Evolutionary conservation across 2,888 invertebrate species (phyloP), one percentile per base, ranked within the genome.

Genomic region (Leucophora obtusa): DNA sequence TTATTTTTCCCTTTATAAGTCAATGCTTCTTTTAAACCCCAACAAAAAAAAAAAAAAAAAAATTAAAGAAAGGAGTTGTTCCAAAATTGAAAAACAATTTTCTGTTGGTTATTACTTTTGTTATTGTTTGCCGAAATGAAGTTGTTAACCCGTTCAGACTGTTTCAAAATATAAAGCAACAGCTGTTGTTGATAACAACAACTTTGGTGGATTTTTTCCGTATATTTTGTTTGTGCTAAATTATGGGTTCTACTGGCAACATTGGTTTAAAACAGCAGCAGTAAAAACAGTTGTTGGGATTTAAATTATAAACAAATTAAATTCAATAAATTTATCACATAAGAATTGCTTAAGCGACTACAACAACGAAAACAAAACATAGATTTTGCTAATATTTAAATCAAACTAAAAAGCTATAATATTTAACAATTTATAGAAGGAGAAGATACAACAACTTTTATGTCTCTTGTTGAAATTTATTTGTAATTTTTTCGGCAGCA

Each of bases 81-180:
- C 11, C 33, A 60, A 66, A 77, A 70, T 77, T 77, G 66, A 51
- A 77, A 77, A 77, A 28, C 65, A 74, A 74, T 81, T 81, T 35
- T 72, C 54, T 54, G 53, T 78, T 60, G 60, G 60, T 38, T 66
- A 60, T 60, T 66, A 60, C 50, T 72, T 60, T 14, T 59, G 43
- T 33, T 11, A 70, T 62, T 28, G 15, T 77, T 28, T 43, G 28
- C 59, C 18, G 28, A 28, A 11, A 14, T 53, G 15, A 51, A 21
- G 59, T 59, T 77, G 62, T 81, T 81, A 81, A 81, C 81, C 77
- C 81, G 77, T 81, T 81, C 14, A 77, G 77, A 73, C 69, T 70
- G 68, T 7, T 77, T 70, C 50, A 71, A 77, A 38, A 38, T 3
- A 66, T 71, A 54, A 8, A 70, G 69, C 66, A 81, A 77, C 77